Base-by-base conservation (phyloP, 2,888 invertebrate species). In the Agapostemon virescens region DNA sequence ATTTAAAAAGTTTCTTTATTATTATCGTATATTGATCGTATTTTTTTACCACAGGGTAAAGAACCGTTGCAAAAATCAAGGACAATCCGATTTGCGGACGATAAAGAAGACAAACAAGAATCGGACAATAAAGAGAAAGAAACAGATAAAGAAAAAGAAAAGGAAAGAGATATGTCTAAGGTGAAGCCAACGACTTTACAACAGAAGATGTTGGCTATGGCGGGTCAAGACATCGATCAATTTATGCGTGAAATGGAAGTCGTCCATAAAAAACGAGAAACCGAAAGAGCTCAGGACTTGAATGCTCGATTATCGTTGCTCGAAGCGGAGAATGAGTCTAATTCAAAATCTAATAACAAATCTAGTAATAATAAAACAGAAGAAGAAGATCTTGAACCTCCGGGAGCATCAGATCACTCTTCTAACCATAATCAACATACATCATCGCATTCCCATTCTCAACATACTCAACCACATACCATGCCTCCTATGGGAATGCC, bases 181-280 rank as follows among this genome's bases (percentile, higher is more conserved):
- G 91, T 91, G 0, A 96, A 96, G 90, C 96, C 97, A 0, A 96
- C 96, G 0, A 95, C 96, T 0, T 92, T 98, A 45, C 97, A 98
- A 90, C 97, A 97, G 88, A 95, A 97, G 86, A 97, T 97, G 97
- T 93, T 97, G 88, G 96, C 96, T n/a, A 94, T 97, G 89, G 97
- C 97, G 17, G 97, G 98, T 0, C 98, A 98, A 93, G 97, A 98
- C 89, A 97, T 98, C 30, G 98, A 98, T 88, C 97, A 97, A 83
- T 98, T 98, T 88, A 97, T 98, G 97, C 96, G 97, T 90, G 98
- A 98, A 94, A 97, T 97, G 97, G 97, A 97, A 93, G 96, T 96
- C 81, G 97, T 96, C 0, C 97, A 97, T 86, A 95, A 95, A 89
- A 96, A 96, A 91, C 94, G 95, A 82, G 96, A 95, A 89, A 93